Conservation (phyloP, 1,140 invertebrate genomes). For the Caenorhabditis remanei region DNA sequence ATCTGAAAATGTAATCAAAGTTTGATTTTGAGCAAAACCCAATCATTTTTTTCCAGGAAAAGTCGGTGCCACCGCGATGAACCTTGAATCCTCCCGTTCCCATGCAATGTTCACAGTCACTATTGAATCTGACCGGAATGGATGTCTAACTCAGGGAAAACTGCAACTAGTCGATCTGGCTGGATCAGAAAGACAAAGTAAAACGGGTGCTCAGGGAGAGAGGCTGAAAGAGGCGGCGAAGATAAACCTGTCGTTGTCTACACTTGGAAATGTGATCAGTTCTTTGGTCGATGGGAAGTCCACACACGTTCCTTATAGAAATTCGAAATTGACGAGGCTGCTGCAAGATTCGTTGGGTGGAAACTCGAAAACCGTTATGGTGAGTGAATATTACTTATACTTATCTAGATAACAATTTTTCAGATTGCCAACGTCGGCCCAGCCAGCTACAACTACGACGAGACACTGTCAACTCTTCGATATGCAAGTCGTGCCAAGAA, state of each 20-base stretch:
- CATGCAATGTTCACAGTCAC: slow-evolving; percentile 91
- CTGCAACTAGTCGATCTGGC: slow-evolving; percentile 89
- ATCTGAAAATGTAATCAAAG: too few relatives aligned
- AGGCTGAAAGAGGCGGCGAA: slow-evolving; percentile 93
- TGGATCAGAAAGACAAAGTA: slow-evolving; percentile 79
- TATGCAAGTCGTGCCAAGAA: slow-evolving; percentile 98
- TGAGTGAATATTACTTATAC: slow-evolving; percentile 73
- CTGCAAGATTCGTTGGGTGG: slow-evolving; percentile 94
- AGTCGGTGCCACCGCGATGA: slow-evolving; percentile 90
- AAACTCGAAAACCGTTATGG: slow-evolving; percentile 96
- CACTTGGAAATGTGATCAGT: slow-evolving; percentile 93
- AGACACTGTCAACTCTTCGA: slow-evolving; percentile 94
- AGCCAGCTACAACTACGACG: slow-evolving; percentile 95
- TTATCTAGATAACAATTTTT: slow-evolving; percentile 67
- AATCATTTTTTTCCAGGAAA: slow-evolving; percentile 66
- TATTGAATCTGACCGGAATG: slow-evolving; percentile 80
- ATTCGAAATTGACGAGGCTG: slow-evolving; percentile 91
- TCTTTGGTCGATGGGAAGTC: slow-evolving; percentile 93
- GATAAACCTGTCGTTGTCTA: slow-evolving; percentile 93
- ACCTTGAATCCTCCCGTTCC: slow-evolving; percentile 92
- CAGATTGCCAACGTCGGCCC: slow-evolving; percentile 93
- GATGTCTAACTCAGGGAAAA: slow-evolving; percentile 85
- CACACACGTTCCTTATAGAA: slow-evolving; percentile 92
- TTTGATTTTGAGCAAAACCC: too few relatives aligned
- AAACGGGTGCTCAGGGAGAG: slow-evolving; percentile 90